A percentile compares a stretch with the other conserved stretches of the same genome.
Conservation (phyloP, 2,113 vertebrate genomes). For the Ciconia stormi region DNA sequence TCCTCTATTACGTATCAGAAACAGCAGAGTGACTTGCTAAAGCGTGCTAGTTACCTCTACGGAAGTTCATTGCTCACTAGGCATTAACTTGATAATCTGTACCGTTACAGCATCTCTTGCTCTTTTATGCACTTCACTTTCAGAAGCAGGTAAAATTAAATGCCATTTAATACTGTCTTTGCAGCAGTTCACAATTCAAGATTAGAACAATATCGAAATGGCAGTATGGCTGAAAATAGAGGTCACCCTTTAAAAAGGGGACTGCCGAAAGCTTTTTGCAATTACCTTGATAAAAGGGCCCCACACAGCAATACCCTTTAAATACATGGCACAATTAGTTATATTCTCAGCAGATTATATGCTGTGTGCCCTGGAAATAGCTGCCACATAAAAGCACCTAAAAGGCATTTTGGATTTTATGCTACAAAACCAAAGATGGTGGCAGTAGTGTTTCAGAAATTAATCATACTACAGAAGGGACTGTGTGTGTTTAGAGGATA, state of each 20-base stretch:
- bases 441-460: neutral
- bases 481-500: neutral
- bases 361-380: neutral
- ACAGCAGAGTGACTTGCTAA: neutral
- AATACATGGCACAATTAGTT: neutral
- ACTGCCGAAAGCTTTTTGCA: neutral
- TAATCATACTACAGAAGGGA: neutral
- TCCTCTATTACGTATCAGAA: neutral
- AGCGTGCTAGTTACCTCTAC: neutral
- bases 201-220: neutral
- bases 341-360: neutral
- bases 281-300: neutral
- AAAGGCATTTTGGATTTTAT: neutral
- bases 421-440: neutral
- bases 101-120: neutral
- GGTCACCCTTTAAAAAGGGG: neutral
- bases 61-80: neutral
- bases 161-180: neutral
- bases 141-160: neutral
- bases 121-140: neutral
- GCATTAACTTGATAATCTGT: neutral
- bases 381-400: neutral
- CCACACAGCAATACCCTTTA: neutral
- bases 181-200: neutral
- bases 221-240: neutral